Base-by-base conservation (phyloP, 1,140 invertebrate species). In the Apis dorsata region DNA sequence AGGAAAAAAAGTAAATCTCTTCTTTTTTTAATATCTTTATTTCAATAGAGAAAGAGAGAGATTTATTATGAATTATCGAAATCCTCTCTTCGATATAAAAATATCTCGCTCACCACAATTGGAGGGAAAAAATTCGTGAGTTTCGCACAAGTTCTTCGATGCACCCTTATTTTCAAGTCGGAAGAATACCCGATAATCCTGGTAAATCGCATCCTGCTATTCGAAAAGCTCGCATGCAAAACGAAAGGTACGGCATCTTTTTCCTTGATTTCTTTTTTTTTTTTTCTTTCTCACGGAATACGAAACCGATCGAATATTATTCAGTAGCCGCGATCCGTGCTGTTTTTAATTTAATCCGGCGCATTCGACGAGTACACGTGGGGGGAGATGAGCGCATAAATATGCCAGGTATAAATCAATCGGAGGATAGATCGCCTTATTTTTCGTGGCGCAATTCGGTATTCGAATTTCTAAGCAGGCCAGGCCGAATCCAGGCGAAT, bases 321-420 rank as follows among this genome's bases (percentile, higher is more conserved):
- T 80, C 78, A 73, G 49, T 53, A 55, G 60, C 72, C 15, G 28
- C 51, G 70, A 81, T 15, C 71, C 51, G 13, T 75, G 62, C 63
- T 81, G 79, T n/a, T 66, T 75, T 74, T 75, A 75, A 82, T 82
- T 82, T 82, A 76, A 76, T 69, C 72, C 63, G 44, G 51, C 11
- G 51, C 62, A 53, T 73, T 78, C 51, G 24, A 60, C 79, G 53
- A 57, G 44, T 69, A 55, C 65, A 60, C 53, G 57, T 12, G 24
- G 59, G 7, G 63, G 65, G 63, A 55, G 63, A 21, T 57, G 65
- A 69, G 60, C 68, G 66, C 59, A 69, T 77, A 77, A 78, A 83
- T 71, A 79, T 78, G 81, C 34, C 75, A 34, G 17, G 28, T 63
- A 79, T 83, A 83, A 83, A 83, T 83, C 81, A 83, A 79, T 83